These are phyloP conservation scores for Parotocinclus haroldoi DNA, from an alignment of 2,797 vertebrate species.

Conservation along the genomic window DNA sequence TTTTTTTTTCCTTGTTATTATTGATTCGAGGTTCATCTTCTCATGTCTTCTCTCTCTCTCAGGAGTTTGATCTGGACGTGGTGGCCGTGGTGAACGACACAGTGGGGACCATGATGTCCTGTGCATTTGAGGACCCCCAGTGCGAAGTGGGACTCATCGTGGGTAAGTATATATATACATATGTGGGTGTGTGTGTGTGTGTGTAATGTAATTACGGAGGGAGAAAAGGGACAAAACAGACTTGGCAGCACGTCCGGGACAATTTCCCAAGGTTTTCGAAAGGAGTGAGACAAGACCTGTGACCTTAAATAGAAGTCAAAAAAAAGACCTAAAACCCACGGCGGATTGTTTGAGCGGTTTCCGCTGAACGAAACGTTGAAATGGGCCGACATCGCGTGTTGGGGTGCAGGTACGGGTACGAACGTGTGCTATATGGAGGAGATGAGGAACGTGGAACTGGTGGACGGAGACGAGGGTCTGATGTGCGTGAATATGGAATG, in stretches of 20 bases:
- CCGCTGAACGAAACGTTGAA: too few relatives aligned
- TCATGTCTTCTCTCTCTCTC: conserved; percentile 4
- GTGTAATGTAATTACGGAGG: too few relatives aligned
- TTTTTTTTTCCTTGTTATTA: neutral
- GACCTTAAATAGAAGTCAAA: too few relatives aligned
- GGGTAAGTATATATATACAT: conserved; percentile 68
- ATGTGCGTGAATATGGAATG: conserved; percentile 98
- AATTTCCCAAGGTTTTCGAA: too few relatives aligned
- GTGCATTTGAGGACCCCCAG: conserved; percentile 85
- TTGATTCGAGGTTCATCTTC: neutral
- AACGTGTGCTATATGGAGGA: conserved; percentile 98
- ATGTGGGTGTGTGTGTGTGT: too few relatives aligned
- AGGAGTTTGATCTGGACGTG: conserved; percentile 94
- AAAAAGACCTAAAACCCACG: too few relatives aligned
- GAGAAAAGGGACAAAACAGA: too few relatives aligned
- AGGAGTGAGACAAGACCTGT: too few relatives aligned
- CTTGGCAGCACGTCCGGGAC: too few relatives aligned
- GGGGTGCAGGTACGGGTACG: conserved; percentile 80
- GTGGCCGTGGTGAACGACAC: conserved; percentile 96
- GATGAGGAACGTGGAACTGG: conserved; percentile 87
- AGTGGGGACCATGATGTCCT: conserved; percentile 98
- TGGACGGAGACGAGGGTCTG: conserved; percentile 82
- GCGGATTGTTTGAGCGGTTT: too few relatives aligned
- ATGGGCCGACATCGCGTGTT: too few relatives aligned
- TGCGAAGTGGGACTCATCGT: conserved; percentile 96